Evolutionary conservation across 2,797 vertebrate species (phyloP), one percentile per base, ranked within the genome.

Genomic region (Liasis olivaceus): DNA sequence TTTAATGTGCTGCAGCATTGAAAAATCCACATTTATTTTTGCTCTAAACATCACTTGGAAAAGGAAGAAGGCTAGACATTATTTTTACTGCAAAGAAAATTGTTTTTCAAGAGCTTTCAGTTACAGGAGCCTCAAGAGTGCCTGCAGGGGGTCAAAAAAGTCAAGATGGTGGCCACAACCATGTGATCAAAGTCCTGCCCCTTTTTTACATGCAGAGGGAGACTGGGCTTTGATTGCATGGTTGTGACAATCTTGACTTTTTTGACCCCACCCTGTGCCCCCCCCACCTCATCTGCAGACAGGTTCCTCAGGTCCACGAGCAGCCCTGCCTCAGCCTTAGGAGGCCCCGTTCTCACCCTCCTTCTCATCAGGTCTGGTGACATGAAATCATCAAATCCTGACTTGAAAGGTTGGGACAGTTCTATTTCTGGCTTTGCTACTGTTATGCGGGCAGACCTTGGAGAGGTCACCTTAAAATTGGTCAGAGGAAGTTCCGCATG

Each of bases 351-450:
- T 58, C 56, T 72, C 13, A 20, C 28, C 12, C 42, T 85, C 77
- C 59, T 81, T 90, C 89, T 4, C 28, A 51, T 28, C 42, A 12
- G 12, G 42, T 31, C 72, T 12, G 59, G 36, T 62, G 36, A 51
- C 90, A 60, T 60, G 14, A 47, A 60, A 86, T 66, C 62, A 89
- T 77, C 77, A 72, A 31, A 31, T 59, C 42, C 58, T 88, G 28
- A 92, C 91, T 58, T 72, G 88, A 90, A 60, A 90, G 63, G 26
- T 63, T 60, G 64, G 88, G 86, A 31, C 3, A 22, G 36, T 12
- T 85, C 92, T 92, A 92, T 90, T 92, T 90, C 63, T 92, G 88
- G 92, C 84, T 87, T 89, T 72, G 81, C 84, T 92, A 87, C 81
- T 36, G 84, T 86, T 92, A 89, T 90, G 36, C 36, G 60, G 84